Evolutionary conservation across 2,888 invertebrate species (phyloP).

Genomic region (Andrena chrysosceles): DNA sequence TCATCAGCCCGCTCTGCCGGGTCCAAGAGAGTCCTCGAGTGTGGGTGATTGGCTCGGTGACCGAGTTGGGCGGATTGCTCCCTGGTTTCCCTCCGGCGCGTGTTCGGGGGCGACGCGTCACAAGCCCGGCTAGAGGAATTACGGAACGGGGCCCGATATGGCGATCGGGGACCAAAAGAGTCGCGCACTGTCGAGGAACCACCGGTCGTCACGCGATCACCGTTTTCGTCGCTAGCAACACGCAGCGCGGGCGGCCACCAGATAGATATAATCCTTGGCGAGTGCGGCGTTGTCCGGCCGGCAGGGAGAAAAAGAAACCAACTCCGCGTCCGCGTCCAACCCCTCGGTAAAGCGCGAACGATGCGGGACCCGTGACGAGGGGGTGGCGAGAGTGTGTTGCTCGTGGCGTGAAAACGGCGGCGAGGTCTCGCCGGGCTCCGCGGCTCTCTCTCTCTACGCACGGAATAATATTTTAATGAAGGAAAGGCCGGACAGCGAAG

Average conservation of each 20-base stretch:
- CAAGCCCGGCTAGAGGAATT: constrained; percentile 13
- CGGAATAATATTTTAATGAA: constrained; percentile 84
- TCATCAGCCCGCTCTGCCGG: not conserved
- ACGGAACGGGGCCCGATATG: constrained; percentile 15
- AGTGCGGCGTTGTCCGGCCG: constrained; percentile 37
- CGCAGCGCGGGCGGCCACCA: constrained; percentile 17
- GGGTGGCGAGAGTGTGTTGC: constrained; percentile 66
- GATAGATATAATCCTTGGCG: constrained; percentile 49
- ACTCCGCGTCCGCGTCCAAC: constrained; percentile 46
- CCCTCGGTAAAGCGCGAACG: constrained; percentile 54
- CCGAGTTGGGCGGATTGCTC: not conserved
- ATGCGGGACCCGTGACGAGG: constrained; percentile 61
- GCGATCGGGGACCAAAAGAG: not conserved
- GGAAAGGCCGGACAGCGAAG: constrained; percentile 85
- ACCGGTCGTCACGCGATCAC: constrained; percentile 33
- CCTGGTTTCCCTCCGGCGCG: constrained; percentile 2
- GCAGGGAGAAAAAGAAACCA: constrained; percentile 44
- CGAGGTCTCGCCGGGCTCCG: constrained; percentile 72
- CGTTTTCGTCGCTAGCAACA: constrained; percentile 32
- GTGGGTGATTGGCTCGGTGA: not conserved
- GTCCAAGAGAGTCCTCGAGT: not conserved
- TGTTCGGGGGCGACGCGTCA: constrained; percentile 28
- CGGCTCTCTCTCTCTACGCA: constrained; percentile 73
- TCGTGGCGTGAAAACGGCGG: constrained; percentile 71
- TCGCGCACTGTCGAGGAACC: constrained; percentile 41